Percentiles rank a stretch among this genome's conserved stretches.
Conservation (phyloP, 1,140 invertebrate genomes). For the Neomicropteryx cornuta region DNA sequence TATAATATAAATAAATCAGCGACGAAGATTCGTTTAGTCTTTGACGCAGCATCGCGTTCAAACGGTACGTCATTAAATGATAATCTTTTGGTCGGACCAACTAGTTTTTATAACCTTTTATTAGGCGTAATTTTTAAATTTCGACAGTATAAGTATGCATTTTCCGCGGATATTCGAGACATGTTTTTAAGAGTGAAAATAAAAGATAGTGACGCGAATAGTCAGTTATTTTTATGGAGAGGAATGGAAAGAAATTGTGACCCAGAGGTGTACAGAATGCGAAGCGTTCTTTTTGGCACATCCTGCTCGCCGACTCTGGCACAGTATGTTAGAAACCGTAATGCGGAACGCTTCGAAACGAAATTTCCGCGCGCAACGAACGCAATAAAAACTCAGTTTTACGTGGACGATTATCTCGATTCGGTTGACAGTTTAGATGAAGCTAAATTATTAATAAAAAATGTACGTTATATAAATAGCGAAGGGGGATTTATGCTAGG, state of each 20-base stretch:
- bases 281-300: constrained; percentile 8
- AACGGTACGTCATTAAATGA: no score
- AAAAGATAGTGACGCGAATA: neutral
- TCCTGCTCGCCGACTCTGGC: constrained; percentile 9
- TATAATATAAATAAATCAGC: no score
- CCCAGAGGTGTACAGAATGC: neutral
- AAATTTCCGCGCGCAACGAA: neutral
- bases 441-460: neutral
- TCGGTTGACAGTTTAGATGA: constrained; percentile 1
- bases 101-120: no score
- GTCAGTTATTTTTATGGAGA: neutral
- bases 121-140: no score
- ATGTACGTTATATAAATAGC: neutral
- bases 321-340: constrained; percentile 10
- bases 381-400: constrained; percentile 4
- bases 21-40: no score
- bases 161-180: neutral
- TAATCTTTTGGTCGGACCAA: no score
- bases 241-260: neutral
- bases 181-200: neutral
- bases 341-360: neutral
- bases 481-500: neutral
- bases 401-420: constrained; percentile 7
- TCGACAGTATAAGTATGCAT: no score
- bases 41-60: no score